A percentile compares a stretch with the other conserved stretches of the same genome.
phyloP scores from a whole-genome alignment of 2,888 invertebrate genomes.

The Opisthograptis luteolata region DNA sequence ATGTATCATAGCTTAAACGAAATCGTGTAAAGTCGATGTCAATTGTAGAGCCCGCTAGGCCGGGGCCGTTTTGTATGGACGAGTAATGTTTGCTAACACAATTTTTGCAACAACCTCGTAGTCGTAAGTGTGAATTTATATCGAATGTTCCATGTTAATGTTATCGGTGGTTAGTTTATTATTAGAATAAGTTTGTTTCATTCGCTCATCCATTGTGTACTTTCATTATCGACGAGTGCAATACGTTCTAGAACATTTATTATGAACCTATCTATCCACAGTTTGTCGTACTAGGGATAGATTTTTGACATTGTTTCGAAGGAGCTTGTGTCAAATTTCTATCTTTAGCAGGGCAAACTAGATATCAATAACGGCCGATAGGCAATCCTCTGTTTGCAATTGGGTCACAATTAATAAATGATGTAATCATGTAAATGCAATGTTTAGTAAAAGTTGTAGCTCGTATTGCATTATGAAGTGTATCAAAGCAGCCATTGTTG shows the following conservation, averaged over 20 bases:
- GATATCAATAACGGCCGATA: too few species aligned
- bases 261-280: too few species aligned
- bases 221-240: conserved; percentile 2
- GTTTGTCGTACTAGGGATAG: too few species aligned
- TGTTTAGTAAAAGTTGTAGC: conserved; percentile 5
- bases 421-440: too few species aligned
- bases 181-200: conserved; percentile 50
- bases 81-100: conserved; percentile 71
- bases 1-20: conserved; percentile 77
- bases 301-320: too few species aligned
- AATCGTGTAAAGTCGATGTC: conserved; percentile 81
- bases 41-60: conserved; percentile 76
- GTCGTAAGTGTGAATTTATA: conserved; percentile 64
- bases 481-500: conserved; percentile 56
- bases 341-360: too few species aligned
- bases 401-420: too few species aligned
- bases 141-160: conserved; percentile 66
- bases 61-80: conserved; percentile 68
- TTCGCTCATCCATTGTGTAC: conserved; percentile 32
- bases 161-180: conserved; percentile 56
- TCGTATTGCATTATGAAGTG: conserved; percentile 10
- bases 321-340: too few species aligned
- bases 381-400: too few species aligned
- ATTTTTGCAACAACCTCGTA: conserved; percentile 71
- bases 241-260: background rate